Evolutionary conservation across 2,797 vertebrate species (phyloP).

Genomic region (Mus caroli): DNA sequence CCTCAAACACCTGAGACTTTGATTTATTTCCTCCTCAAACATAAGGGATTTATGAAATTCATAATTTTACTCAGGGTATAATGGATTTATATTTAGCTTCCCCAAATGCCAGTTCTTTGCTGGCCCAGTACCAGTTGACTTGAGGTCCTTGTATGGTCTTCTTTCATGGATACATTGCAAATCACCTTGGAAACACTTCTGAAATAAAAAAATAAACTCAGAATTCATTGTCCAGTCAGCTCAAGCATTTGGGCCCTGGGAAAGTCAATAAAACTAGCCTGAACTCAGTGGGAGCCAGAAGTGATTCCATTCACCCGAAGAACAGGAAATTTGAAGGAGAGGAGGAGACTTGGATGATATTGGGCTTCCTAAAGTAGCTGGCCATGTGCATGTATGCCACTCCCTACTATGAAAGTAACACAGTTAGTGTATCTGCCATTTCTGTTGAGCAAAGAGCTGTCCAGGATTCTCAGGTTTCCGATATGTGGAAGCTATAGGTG

Average conservation of each 20-base stretch:
- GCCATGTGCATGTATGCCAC: background rate
- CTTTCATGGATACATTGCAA: background rate
- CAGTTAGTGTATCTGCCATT: background rate
- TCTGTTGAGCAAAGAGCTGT: background rate
- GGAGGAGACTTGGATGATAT: background rate
- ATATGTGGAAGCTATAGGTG: background rate
- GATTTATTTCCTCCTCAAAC: conserved; percentile 48
- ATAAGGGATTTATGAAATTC: conserved; percentile 40
- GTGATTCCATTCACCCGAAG: background rate
- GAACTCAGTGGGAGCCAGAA: background rate
- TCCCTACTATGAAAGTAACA: background rate
- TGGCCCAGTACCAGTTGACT: background rate
- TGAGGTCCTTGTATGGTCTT: background rate
- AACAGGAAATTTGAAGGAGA: background rate
- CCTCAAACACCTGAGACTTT: conserved; percentile 3
- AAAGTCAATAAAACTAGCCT: background rate
- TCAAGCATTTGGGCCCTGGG: background rate
- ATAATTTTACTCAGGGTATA: conserved; percentile 36
- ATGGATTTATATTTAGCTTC: background rate
- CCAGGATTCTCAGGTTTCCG: background rate
- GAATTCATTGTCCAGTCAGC: background rate
- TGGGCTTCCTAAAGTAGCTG: background rate
- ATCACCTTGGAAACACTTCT: background rate
- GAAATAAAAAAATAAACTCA: background rate
- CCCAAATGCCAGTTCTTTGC: background rate